Conservation (phyloP, 2,888 invertebrate genomes). For the Temnothorax rugatulus region DNA sequence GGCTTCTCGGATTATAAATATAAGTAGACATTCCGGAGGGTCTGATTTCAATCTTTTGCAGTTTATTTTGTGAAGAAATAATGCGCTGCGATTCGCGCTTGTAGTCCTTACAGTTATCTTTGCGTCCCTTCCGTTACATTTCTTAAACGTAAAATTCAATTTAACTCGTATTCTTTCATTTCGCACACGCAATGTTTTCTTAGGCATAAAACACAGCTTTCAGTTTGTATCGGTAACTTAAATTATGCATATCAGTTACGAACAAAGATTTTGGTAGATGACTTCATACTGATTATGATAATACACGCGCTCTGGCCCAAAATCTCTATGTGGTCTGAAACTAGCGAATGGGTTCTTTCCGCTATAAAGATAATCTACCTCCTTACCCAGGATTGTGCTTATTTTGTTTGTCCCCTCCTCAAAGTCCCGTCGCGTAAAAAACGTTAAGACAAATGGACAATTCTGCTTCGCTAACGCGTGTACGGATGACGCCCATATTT, state of each 20-base stretch:
- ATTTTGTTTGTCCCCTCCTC: slow-evolving; percentile 76
- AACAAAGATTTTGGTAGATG: slow-evolving; percentile 72
- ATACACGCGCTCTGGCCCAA: slow-evolving; percentile 79
- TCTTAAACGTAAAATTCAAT: background rate
- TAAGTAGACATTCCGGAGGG: too few relatives aligned
- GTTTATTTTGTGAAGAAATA: background rate
- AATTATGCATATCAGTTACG: background rate
- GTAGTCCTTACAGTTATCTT: background rate
- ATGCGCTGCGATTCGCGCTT: background rate
- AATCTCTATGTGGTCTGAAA: slow-evolving; percentile 79
- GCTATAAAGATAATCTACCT: slow-evolving; percentile 63
- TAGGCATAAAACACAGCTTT: background rate
- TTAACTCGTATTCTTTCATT: background rate
- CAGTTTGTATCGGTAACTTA: background rate
- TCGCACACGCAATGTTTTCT: background rate
- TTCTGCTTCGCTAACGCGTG: slow-evolving; percentile 71
- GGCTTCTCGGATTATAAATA: too few relatives aligned
- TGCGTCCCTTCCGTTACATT: background rate
- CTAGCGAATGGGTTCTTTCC: slow-evolving; percentile 79
- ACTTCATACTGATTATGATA: slow-evolving; percentile 81
- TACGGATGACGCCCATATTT: slow-evolving; percentile 79
- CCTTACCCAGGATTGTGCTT: slow-evolving; percentile 67
- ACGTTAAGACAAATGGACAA: slow-evolving; percentile 80
- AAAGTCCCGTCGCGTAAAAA: slow-evolving; percentile 76
- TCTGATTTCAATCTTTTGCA: background rate